Percentiles rank a stretch among this genome's conserved stretches.
Evolutionary conservation across 2,113 vertebrate genomes (phyloP).

Genomic region (Phalacrocorax pelagicus): DNA sequence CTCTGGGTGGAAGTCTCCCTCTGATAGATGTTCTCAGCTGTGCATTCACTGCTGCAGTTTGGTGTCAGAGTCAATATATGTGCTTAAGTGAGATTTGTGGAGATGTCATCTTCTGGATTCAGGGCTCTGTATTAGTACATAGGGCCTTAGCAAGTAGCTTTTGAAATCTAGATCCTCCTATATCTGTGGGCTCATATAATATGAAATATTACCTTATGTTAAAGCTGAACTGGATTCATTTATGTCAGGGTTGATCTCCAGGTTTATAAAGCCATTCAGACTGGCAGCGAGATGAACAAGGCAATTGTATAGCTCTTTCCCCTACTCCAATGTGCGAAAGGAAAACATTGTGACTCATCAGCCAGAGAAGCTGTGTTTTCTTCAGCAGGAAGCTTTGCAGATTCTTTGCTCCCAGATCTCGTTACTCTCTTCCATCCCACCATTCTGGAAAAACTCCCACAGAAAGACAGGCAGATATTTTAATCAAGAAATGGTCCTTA

Average conservation of each 20-base stretch:
- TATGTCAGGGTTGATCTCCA: not conserved
- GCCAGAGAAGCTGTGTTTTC: slow-evolving; percentile 25
- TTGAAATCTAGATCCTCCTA: not conserved
- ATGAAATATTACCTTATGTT: not conserved
- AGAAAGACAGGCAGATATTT: slow-evolving; percentile 56
- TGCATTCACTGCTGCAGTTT: not conserved
- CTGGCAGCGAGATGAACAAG: slow-evolving; percentile 30
- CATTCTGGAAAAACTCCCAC: slow-evolving; percentile 51
- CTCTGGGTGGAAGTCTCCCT: not conserved
- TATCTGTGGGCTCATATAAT: not conserved
- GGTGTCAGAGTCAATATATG: slow-evolving; percentile 1
- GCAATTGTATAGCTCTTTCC: not conserved
- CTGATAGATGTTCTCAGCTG: slow-evolving; percentile 19
- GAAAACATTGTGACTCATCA: slow-evolving; percentile 41
- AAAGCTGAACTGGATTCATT: slow-evolving; percentile 1
- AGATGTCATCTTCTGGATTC: not conserved
- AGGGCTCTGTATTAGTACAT: not conserved
- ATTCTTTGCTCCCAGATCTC: slow-evolving; percentile 49
- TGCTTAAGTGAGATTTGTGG: slow-evolving; percentile 15
- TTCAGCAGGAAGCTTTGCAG: slow-evolving; percentile 49
- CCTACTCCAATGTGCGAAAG: not conserved
- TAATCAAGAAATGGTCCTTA: slow-evolving; percentile 58
- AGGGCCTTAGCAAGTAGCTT: not conserved
- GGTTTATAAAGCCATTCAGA: slow-evolving; percentile 2
- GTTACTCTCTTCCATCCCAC: slow-evolving; percentile 38